A percentile compares a stretch with the other conserved stretches of the same genome.
Evolutionary conservation across 2,888 invertebrate species (phyloP).

Genomic region (Mycalesis mineus): DNA sequence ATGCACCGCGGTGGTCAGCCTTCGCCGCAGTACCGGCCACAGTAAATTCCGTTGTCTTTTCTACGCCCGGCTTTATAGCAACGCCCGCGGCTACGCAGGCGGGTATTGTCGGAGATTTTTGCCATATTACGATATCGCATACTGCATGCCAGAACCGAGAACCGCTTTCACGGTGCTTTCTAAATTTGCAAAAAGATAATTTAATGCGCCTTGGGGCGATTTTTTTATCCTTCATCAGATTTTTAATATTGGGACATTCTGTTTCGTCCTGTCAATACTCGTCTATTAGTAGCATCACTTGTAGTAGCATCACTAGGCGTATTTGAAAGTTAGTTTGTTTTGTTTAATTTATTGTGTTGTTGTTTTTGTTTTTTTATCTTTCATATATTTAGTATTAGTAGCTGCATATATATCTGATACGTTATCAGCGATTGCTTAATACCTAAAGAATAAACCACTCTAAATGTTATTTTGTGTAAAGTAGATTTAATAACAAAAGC

Average conservation of each 20-base stretch:
- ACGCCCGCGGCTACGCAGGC: slow-evolving; percentile 43
- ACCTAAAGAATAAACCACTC: neutral
- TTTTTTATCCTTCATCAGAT: slow-evolving; percentile 8
- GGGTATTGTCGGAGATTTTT: slow-evolving; percentile 58
- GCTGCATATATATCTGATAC: no score
- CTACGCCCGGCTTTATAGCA: slow-evolving; percentile 25
- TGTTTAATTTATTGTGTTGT: neutral
- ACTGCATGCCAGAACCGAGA: slow-evolving; percentile 45
- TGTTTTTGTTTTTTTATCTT: neutral
- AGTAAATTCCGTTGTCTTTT: slow-evolving; percentile 20
- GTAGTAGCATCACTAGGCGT: neutral
- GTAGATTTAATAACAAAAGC: neutral
- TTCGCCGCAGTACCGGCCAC: slow-evolving; percentile 12
- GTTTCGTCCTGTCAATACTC: neutral
- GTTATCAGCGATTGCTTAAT: no score
- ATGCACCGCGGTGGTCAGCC: slow-evolving; percentile 18
- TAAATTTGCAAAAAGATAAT: slow-evolving; percentile 61
- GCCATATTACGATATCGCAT: slow-evolving; percentile 57
- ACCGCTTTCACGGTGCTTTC: slow-evolving; percentile 63
- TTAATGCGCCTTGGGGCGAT: slow-evolving; percentile 29
- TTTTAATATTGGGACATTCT: slow-evolving; percentile 3
- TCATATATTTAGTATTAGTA: neutral
- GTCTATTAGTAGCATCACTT: neutral
- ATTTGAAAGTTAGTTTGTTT: neutral
- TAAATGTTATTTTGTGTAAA: neutral